phyloP scores from a whole-genome alignment of 1,140 invertebrate genomes.

The Drosophila rhopaloa region DNA sequence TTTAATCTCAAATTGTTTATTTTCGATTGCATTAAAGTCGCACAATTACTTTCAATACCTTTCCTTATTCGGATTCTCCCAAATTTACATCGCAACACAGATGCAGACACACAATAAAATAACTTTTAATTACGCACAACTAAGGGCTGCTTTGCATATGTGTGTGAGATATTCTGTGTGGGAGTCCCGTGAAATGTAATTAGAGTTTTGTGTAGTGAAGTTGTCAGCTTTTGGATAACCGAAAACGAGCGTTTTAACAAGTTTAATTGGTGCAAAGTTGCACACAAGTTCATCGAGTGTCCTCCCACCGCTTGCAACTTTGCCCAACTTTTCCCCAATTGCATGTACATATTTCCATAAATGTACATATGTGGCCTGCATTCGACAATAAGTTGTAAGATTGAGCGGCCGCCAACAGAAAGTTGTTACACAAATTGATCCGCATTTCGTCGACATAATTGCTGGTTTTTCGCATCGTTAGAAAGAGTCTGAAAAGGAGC shows the following conservation, averaged over 20 bases:
- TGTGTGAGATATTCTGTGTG: constrained; percentile 3
- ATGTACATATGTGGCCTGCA: constrained; percentile 9
- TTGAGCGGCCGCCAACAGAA: constrained; percentile 35
- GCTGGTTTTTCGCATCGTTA: background rate
- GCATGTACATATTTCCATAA: constrained; percentile 1
- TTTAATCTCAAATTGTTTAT: background rate
- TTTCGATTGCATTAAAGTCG: background rate
- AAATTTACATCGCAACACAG: background rate
- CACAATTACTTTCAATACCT: background rate
- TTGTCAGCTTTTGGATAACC: constrained; percentile 82
- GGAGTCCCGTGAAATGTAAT: constrained; percentile 75
- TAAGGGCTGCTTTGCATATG: constrained; percentile 51
- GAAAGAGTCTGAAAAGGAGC: too few relatives aligned
- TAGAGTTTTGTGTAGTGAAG: constrained; percentile 80
- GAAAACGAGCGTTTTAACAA: constrained; percentile 83
- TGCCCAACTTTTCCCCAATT: constrained; percentile 50
- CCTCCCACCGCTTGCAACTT: constrained; percentile 38
- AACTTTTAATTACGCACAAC: constrained; percentile 81
- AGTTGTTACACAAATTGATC: constrained; percentile 40
- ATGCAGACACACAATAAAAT: constrained; percentile 72
- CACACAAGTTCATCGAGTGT: constrained; percentile 70
- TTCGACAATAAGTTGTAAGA: constrained; percentile 28
- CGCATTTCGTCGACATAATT: constrained; percentile 15
- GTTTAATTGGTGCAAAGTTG: constrained; percentile 82
- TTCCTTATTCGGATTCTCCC: background rate